Conservation (phyloP, 2,113 vertebrate species). For the Empidonax traillii region DNA sequence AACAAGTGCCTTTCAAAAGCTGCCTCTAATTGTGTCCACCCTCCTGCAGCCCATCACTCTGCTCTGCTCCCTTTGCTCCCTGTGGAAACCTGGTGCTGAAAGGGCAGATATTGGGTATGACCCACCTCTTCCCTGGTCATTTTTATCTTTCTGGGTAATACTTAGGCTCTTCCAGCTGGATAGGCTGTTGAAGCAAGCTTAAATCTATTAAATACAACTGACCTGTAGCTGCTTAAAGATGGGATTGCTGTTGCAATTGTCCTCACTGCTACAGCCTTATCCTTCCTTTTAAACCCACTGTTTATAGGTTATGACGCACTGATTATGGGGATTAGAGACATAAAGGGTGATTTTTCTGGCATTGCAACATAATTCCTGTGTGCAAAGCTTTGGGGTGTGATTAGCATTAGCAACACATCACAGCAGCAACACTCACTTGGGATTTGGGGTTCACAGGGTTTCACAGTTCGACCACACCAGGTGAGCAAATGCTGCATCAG, state of each 20-base stretch:
- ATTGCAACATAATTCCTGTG: rapidly evolving
- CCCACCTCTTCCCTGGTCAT: neutral
- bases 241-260: neutral
- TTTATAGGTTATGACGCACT: neutral
- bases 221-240: neutral
- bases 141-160: neutral
- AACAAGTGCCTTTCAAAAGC: neutral
- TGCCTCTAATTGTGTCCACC: neutral
- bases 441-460: neutral
- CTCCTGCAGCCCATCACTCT: neutral
- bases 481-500: neutral
- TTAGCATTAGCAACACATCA: rapidly evolving
- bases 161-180: neutral
- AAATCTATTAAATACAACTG: neutral
- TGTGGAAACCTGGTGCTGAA: neutral
- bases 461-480: neutral
- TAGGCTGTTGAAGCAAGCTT: neutral
- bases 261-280: rapidly evolving
- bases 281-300: neutral
- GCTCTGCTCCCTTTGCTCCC: rapidly evolving
- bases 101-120: neutral
- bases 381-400: neutral
- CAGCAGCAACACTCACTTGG: neutral
- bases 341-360: neutral
- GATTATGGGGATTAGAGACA: neutral